Evolutionary conservation across 2,797 vertebrate genomes (phyloP), one percentile per base, ranked within the genome.

Genomic region (Semotilus atromaculatus): DNA sequence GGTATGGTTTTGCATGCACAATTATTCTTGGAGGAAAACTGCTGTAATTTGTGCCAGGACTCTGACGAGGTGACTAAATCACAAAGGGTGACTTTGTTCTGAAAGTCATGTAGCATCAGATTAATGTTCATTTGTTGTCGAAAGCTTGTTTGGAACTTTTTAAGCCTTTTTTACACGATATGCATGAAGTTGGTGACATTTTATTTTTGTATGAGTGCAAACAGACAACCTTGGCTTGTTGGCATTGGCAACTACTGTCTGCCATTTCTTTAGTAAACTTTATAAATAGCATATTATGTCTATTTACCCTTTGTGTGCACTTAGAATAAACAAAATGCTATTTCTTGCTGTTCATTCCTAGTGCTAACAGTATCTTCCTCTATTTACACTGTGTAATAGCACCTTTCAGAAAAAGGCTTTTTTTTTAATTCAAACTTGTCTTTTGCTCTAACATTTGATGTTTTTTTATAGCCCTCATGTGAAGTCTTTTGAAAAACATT

Each of bases 1-100:
- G 64, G 45, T 58, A 71, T 84, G 82, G 82, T 34, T 84, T 84
- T 77, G 82, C 51, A 78, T 78, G 36, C 45, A 77, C 64, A 68
- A 84, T 77, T 70, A 77, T 43, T 36, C n/a, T 18, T 18, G 31
- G 60, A 21, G 73, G 19, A 55, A 26, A 83, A 66, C 43, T 6
- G 11, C 53, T 38, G 40, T 84, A 60, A 68, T 78, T 68, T 76
- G 62, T 70, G 31, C n/a, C 62, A 26, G 31, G 21, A 70, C 36
- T 75, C 23, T 29, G 60, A 66, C 58, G 18, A 29, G 60, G 23
- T 67, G 55, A 26, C 55, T 73, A 14, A 72, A 73, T 58, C 68
- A 4, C 26, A 11, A 60, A 60, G 51, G 36, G n/a, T 81, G 71
- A 74, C 70, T 74, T 82, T 74, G 81, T 75, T 72, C 14, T 83